These are phyloP conservation scores for Avahi laniger DNA, from an alignment of 2,797 vertebrate genomes.

Conservation along the genomic window DNA sequence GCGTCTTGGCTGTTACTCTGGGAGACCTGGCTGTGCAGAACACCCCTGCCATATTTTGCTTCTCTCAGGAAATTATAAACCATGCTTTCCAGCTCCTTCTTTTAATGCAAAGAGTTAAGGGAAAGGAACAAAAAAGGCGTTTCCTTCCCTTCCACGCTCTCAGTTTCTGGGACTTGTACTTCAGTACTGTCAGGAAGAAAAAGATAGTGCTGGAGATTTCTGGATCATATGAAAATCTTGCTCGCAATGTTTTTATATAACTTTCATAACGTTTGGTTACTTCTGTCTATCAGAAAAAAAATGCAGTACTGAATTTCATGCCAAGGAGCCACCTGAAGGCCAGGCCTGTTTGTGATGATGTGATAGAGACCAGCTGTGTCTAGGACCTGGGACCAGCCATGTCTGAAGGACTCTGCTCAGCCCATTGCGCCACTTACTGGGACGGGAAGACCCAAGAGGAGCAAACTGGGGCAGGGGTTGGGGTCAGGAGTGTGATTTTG, in stretches of 20 bases:
- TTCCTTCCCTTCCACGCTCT: neutral
- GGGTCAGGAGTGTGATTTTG: neutral
- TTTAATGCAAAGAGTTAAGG: neutral
- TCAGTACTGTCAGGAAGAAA: too few relatives aligned
- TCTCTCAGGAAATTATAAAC: neutral
- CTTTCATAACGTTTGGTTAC: neutral
- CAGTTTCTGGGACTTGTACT: accelerated
- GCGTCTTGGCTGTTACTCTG: accelerated
- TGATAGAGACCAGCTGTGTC: accelerated
- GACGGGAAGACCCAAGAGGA: neutral
- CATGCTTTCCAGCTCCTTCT: neutral
- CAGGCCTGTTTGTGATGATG: accelerated
- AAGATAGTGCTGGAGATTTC: neutral
- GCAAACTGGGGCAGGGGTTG: neutral
- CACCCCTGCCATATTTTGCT: too few relatives aligned
- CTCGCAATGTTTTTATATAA: neutral
- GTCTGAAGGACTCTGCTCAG: neutral
- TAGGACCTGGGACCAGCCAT: accelerated
- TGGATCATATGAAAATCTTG: accelerated
- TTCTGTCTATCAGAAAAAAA: neutral
- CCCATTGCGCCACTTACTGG: accelerated
- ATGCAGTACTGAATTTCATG: accelerated
- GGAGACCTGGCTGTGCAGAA: neutral
- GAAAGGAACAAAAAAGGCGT: neutral
- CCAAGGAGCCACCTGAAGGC: accelerated